phyloP scores from a whole-genome alignment of 2,888 invertebrate genomes.

The Cosmopolites sordidus region DNA sequence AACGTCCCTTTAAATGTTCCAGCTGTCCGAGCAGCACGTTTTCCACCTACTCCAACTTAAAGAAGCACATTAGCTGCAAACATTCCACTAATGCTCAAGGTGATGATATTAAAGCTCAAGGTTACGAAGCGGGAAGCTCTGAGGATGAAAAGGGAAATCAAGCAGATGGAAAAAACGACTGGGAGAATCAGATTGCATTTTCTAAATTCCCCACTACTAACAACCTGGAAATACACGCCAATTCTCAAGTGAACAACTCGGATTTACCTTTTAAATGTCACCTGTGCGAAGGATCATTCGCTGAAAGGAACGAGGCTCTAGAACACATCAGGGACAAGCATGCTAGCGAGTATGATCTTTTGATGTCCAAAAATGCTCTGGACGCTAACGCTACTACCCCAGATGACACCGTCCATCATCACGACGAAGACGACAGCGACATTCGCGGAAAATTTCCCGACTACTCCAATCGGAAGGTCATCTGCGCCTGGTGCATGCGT shows the following conservation, averaged over 20 bases:
- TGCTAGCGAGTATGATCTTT: slow-evolving; percentile 70
- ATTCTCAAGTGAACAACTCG: slow-evolving; percentile 46
- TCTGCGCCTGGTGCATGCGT: slow-evolving; percentile 88
- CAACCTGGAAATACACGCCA: slow-evolving; percentile 27
- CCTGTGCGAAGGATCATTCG: slow-evolving; percentile 83
- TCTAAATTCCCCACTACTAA: slow-evolving; percentile 29
- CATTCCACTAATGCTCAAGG: slow-evolving; percentile 55
- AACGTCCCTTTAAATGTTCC: slow-evolving; percentile 74
- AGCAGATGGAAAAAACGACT: slow-evolving; percentile 34
- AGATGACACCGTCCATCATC: slow-evolving; percentile 46
- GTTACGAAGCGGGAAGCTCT: slow-evolving; percentile 49
- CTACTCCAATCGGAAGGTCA: slow-evolving; percentile 81
- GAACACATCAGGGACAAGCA: slow-evolving; percentile 77
- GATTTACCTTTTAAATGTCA: slow-evolving; percentile 88
- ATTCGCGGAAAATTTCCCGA: slow-evolving; percentile 78
- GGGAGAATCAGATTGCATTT: slow-evolving; percentile 38
- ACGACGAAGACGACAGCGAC: slow-evolving; percentile 66
- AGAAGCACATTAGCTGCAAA: slow-evolving; percentile 71
- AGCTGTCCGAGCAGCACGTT: slow-evolving; percentile 80
- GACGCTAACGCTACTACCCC: slow-evolving; percentile 56
- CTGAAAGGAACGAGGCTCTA: slow-evolving; percentile 72
- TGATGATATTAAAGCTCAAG: slow-evolving; percentile 45
- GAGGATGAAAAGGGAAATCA: slow-evolving; percentile 47
- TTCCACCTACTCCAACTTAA: slow-evolving; percentile 71
- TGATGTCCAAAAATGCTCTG: slow-evolving; percentile 78